These are phyloP conservation scores for Thysanoteuthis rhombus DNA, from an alignment of 2,888 invertebrate genomes.

Conservation along the genomic window DNA sequence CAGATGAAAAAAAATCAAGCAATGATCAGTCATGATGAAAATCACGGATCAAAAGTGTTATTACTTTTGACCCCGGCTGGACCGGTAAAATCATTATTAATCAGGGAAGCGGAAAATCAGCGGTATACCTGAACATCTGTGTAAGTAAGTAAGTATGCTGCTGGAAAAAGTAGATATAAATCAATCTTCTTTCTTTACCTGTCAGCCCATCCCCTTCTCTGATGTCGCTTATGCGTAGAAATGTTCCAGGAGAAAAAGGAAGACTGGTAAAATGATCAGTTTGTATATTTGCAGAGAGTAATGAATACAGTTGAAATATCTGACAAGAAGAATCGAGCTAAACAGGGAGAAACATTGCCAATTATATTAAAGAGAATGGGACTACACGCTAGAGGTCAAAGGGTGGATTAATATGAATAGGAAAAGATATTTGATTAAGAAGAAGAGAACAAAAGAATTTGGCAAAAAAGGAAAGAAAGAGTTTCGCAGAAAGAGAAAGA, in stretches of 20 bases:
- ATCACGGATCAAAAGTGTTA: background rate
- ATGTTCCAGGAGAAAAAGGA: background rate
- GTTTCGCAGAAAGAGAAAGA: no score
- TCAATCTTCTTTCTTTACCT: background rate
- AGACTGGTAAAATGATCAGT: background rate
- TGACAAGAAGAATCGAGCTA: background rate
- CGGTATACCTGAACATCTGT: background rate
- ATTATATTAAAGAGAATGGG: background rate
- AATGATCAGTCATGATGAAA: background rate
- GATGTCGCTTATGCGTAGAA: background rate
- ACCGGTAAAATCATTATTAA: background rate
- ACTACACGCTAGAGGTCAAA: background rate
- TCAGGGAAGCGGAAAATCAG: background rate
- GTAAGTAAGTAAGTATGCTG: background rate
- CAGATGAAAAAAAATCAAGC: background rate
- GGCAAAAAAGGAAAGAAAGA: no score
- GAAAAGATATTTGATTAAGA: background rate
- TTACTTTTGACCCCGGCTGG: no score
- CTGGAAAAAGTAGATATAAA: background rate
- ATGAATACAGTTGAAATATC: background rate
- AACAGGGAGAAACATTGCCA: background rate
- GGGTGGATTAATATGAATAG: background rate
- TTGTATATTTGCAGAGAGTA: background rate
- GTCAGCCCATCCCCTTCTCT: slow-evolving; percentile 12
- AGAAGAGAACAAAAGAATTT: background rate